Base-by-base conservation (phyloP, 2,797 vertebrate genomes). In the Bradypus variegatus region DNA sequence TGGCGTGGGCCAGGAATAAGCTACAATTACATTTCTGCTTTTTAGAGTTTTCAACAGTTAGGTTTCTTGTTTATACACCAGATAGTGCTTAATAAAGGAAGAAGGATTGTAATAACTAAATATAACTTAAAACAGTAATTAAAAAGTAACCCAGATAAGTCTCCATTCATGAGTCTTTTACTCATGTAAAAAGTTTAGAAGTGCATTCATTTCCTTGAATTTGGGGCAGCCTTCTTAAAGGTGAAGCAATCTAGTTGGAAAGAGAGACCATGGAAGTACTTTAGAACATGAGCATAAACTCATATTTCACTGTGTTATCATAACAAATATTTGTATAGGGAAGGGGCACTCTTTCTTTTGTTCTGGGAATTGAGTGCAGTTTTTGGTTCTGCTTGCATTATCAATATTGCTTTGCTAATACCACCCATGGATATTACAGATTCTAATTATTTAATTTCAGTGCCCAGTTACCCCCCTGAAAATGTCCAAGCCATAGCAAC, bases 401-500 rank as follows among this genome's bases (percentile, higher is more conserved):
- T 45, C 41, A 3, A 3, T 64, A 16, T 7, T 65, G 69, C 29
- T 76, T 60, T 73, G 45, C 77, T 14, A 1, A 6, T 8, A 10
- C 41, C 13, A 23, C 21, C 2, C 9, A 2, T 21, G 0, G n/a
- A 21, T 7, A 10, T 88, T 5, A 94, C 93, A 93, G 93, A 73
- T 36, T 55, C 27, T 94, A 0, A 87, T 75, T 75, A 14, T 97
- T 33, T 96, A 6, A 19, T 97, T 97, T 3, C 96, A 99, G 99
- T 99, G 84, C 99, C 99, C 81, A 99, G 99, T 23, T 98, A 98
- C 45, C 98, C 99, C 90, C 99, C 99, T 64, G 99, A 99, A 96
- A 99, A 99, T 0, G 98, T 99, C 84, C 98, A 99, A 98, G 99
- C 99, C 79, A 98, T 98, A 93, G 98, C 99, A 75, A 99, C 98